Conservation (phyloP, 2,888 invertebrate species). For the Drosophila phalerata region DNA sequence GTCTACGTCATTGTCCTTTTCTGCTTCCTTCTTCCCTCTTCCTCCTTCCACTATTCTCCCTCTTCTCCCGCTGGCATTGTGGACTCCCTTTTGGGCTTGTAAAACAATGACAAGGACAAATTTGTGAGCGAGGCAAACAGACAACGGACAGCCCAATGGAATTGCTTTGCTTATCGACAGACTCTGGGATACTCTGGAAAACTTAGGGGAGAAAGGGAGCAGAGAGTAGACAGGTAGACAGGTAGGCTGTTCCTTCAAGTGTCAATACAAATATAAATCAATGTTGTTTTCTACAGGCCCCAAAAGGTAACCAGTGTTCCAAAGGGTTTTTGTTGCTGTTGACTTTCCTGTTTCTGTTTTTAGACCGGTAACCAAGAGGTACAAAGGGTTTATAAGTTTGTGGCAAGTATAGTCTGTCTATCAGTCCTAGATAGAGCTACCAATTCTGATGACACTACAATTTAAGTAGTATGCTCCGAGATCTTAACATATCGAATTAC, state of each 20-base stretch:
- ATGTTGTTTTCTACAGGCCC: slow-evolving; percentile 46
- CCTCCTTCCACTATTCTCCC: background rate
- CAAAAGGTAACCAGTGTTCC: slow-evolving; percentile 59
- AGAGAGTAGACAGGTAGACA: too few relatives aligned
- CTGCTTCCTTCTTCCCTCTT: background rate
- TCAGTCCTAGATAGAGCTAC: background rate
- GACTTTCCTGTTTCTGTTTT: background rate
- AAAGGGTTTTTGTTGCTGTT: slow-evolving; percentile 10
- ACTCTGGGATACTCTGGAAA: background rate
- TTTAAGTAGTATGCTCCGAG: too few relatives aligned
- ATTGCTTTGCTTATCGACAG: slow-evolving; percentile 34
- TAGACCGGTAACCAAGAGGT: background rate
- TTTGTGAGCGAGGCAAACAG: slow-evolving; percentile 59
- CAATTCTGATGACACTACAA: background rate
- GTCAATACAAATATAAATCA: slow-evolving; percentile 79
- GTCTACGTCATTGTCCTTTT: background rate
- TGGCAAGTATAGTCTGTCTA: background rate
- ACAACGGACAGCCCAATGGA: slow-evolving; percentile 26
- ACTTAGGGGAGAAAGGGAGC: background rate
- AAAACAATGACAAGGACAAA: slow-evolving; percentile 77
- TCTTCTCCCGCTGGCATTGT: background rate
- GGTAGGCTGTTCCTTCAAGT: slow-evolving; percentile 49
- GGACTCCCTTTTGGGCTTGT: slow-evolving; percentile 56
- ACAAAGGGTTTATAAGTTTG: background rate
- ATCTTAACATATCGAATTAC: too few relatives aligned